phyloP scores from a whole-genome alignment of 2,888 invertebrate species.

The Parapristionchus giblindavisi region DNA sequence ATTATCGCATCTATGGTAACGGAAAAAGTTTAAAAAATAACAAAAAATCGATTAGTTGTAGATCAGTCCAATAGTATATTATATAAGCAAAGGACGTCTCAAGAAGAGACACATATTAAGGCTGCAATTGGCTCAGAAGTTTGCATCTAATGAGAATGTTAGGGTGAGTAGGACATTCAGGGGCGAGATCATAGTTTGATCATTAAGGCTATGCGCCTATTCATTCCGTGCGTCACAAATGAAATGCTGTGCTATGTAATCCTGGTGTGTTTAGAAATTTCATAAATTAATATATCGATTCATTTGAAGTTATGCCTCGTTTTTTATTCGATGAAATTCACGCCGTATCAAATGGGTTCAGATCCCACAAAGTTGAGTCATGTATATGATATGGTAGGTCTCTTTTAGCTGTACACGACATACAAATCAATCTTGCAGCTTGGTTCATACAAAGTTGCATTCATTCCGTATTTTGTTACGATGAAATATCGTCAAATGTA shows the following conservation, averaged over 20 bases:
- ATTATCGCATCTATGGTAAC: background rate
- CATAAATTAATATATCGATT: background rate
- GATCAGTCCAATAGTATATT: background rate
- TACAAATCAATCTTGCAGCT: conserved; percentile 3
- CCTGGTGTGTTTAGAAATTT: background rate
- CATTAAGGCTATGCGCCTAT: conserved; percentile 20
- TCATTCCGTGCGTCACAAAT: conserved; percentile 17
- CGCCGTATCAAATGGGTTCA: background rate
- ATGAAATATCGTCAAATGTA: conserved; percentile 13
- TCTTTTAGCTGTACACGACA: too few species aligned
- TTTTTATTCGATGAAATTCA: conserved; percentile 9
- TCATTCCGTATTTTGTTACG: conserved; percentile 22
- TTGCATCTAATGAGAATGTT: conserved; percentile 24
- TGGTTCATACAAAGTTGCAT: conserved; percentile 13
- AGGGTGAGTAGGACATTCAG: conserved; percentile 1
- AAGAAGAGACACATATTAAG: conserved; percentile 2
- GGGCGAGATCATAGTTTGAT: background rate
- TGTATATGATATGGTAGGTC: conserved; percentile 14
- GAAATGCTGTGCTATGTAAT: conserved; percentile 17
- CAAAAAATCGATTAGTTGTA: conserved; percentile 9
- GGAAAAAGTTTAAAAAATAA: background rate
- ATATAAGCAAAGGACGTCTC: conserved; percentile 18
- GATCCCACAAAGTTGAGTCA: conserved; percentile 31
- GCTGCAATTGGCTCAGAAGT: conserved; percentile 16
- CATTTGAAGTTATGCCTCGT: background rate